Conservation (phyloP, 2,888 invertebrate species). For the Mechanitis mazaeus region DNA sequence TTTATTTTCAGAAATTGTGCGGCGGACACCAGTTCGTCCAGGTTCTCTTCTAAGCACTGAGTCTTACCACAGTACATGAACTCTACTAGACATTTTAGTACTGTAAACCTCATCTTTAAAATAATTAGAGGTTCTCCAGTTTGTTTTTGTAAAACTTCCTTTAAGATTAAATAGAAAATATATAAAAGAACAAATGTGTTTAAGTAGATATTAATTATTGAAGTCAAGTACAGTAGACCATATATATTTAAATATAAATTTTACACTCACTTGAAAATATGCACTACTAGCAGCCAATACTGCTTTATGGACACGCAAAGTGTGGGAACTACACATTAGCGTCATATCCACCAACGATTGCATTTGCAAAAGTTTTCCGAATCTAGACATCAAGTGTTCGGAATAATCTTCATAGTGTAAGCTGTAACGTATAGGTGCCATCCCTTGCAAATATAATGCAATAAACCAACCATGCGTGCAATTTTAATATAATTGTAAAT, state of each 20-base stretch:
- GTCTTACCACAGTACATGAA: conserved; percentile 88
- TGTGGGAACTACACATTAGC: conserved; percentile 84
- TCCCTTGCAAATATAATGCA: conserved; percentile 29
- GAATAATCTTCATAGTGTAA: conserved; percentile 84
- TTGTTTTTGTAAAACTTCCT: conserved; percentile 79
- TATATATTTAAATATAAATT: conserved; percentile 3
- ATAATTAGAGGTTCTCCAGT: conserved; percentile 77
- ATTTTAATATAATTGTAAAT: conserved; percentile 10
- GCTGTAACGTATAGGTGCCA: conserved; percentile 77
- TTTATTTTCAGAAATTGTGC: conserved; percentile 83
- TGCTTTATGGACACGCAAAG: conserved; percentile 84
- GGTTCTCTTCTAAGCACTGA: conserved; percentile 80
- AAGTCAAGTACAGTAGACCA: background rate
- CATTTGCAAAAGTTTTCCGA: conserved; percentile 83
- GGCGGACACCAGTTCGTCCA: conserved; percentile 81
- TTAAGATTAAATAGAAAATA: conserved; percentile 24
- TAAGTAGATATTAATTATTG: no score
- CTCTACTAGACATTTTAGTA: conserved; percentile 83
- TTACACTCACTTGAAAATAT: conserved; percentile 80
- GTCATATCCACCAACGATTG: conserved; percentile 85
- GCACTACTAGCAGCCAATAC: conserved; percentile 84
- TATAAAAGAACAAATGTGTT: background rate
- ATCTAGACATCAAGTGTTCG: conserved; percentile 80
- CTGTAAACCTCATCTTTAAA: conserved; percentile 82
- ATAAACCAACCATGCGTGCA: conserved; percentile 15